Evolutionary conservation across 2,113 vertebrate genomes (phyloP).

Genomic region (Rallus limicola): DNA sequence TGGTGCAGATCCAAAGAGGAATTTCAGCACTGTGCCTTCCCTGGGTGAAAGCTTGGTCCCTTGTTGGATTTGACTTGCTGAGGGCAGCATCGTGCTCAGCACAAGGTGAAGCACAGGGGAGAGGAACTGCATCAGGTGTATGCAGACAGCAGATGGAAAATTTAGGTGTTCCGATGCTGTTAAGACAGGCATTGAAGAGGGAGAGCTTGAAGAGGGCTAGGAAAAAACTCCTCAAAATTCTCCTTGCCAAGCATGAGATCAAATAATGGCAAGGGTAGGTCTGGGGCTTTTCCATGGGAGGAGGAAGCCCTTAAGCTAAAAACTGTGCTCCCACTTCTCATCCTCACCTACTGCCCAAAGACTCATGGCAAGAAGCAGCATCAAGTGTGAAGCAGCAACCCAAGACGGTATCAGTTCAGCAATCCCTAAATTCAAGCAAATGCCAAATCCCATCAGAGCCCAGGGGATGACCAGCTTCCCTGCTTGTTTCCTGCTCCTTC

Average conservation of each 20-base stretch:
- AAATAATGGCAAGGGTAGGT: neutral
- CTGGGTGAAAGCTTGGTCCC: neutral
- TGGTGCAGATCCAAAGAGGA: neutral
- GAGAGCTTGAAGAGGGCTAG: neutral
- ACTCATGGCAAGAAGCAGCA: neutral
- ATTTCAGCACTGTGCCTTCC: neutral
- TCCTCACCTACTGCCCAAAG: neutral
- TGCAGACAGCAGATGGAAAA: neutral
- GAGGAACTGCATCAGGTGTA: neutral
- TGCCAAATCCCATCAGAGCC: neutral
- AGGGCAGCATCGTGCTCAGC: neutral
- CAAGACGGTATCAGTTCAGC: neutral
- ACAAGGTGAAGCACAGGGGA: neutral
- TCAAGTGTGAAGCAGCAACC: neutral
- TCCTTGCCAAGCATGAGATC: neutral
- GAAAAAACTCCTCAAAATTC: neutral
- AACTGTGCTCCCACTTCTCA: neutral
- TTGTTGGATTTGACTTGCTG: neutral
- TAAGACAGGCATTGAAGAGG: neutral
- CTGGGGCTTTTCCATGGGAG: neutral
- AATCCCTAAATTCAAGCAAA: neutral
- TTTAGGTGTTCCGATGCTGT: neutral
- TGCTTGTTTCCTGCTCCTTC: neutral
- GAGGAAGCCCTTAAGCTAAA: neutral
- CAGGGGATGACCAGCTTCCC: neutral